Conservation (phyloP, 2,797 vertebrate species). For the Coranthus polyacanthus region DNA sequence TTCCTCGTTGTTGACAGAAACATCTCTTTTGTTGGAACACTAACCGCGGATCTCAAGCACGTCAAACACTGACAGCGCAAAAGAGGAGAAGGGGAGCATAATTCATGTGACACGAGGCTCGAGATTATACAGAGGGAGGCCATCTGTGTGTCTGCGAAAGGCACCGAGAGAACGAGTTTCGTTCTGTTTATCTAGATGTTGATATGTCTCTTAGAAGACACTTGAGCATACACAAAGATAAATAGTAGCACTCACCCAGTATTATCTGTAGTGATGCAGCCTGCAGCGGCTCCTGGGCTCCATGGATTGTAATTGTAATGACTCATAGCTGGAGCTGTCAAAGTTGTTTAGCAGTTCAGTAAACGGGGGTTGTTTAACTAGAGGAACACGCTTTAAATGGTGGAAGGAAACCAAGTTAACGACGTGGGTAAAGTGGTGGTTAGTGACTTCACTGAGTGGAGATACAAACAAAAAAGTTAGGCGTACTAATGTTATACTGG, state of each 20-base stretch:
- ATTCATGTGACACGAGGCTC: conserved; percentile 30
- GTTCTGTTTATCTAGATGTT: conserved; percentile 27
- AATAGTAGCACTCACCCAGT: conserved; percentile 12
- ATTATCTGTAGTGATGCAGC: conserved; percentile 29
- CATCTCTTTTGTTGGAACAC: conserved; percentile 36
- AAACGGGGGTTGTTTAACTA: not conserved
- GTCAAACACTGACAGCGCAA: conserved; percentile 56
- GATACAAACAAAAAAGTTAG: no score
- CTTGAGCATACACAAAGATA: conserved; percentile 24
- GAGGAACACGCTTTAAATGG: not conserved
- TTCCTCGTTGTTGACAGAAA: conserved; percentile 48
- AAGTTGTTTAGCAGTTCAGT: conserved; percentile 6
- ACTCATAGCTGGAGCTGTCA: conserved; percentile 14
- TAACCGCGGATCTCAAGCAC: conserved; percentile 49
- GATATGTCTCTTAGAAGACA: conserved; percentile 27
- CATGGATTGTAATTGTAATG: conserved; percentile 22
- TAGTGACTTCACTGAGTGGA: no score
- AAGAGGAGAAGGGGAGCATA: conserved; percentile 20
- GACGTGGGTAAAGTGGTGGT: no score
- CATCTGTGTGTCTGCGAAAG: conserved; percentile 25
- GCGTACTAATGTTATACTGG: no score
- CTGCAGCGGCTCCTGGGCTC: conserved; percentile 7
- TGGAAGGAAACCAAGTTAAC: no score
- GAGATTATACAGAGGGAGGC: conserved; percentile 25
- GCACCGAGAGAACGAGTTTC: not conserved